Base-by-base conservation (phyloP, 2,888 invertebrate genomes). In the Saturnia pavonia region DNA sequence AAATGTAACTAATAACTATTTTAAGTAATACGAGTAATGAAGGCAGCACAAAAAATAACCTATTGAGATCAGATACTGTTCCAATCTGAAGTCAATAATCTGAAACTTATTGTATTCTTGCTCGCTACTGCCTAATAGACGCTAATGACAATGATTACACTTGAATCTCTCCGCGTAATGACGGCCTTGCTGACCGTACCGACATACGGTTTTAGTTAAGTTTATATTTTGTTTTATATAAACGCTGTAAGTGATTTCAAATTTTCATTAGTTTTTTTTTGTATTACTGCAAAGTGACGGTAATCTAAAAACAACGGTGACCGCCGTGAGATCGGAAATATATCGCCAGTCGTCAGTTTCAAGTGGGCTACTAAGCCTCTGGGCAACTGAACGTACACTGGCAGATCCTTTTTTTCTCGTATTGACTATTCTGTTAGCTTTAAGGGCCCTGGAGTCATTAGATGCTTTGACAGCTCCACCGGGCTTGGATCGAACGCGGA, bases 141-240 rank as follows among this genome's bases (percentile, higher is more conserved):
- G 65, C 73, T 90, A 90, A 91, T 90, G 86, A 84, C 84, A 89
- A 87, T 88, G 88, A 89, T 87, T 88, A 82, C 78, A 74, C 80
- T 76, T 78, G 85, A 88, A 83, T 85, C 80, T 81, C 78, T 76
- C 78, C 76, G 71, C 75, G 73, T 89, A 89, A 88, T 88, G 73
- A 85, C 81, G 76, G 83, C 83, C 78, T 87, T 78, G 74, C 75
- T 27, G 74, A 25, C 43, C 51, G 73, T 74, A 51, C 77, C 75
- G 77, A 75, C 77, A 78, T 74, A 72, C 71, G 54, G 22, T 73
- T 72, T 80, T 82, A 77, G 75, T 75, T 76, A 74, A 9, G 34
- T 54, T 57, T 78, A 73, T 70, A 77, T 79, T 77, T 76, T 75
- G 34, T 48, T 57, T 19, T 65, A n/a, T n/a, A 27, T 9, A 1